Evolutionary conservation across 2,797 vertebrate species (phyloP).

Genomic region (Cynodonichthys magdalenae): DNA sequence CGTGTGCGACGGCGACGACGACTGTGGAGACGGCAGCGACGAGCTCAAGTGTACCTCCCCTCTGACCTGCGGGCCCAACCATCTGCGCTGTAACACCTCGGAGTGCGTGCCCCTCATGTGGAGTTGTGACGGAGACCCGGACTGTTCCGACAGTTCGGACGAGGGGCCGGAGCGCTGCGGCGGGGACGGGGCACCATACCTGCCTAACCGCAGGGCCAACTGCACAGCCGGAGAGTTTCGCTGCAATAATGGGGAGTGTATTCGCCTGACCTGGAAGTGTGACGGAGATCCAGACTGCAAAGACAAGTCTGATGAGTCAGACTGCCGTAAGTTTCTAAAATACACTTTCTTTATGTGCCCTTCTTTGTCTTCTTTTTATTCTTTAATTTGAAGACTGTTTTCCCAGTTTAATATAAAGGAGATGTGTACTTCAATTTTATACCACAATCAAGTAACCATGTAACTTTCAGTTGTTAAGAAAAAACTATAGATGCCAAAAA

Average conservation of each 20-base stretch:
- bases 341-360: neutral
- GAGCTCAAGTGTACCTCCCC: constrained; percentile 88
- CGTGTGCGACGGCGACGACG: constrained; percentile 91
- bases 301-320: constrained; percentile 94
- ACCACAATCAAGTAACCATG: too few relatives aligned
- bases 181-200: constrained; percentile 57
- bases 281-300: constrained; percentile 97
- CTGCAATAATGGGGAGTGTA: constrained; percentile 91
- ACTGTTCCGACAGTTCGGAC: constrained; percentile 92
- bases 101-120: constrained; percentile 93
- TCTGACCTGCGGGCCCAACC: constrained; percentile 88
- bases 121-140: constrained; percentile 94
- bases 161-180: constrained; percentile 89
- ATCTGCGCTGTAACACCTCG: constrained; percentile 92
- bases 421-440: too few relatives aligned
- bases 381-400: neutral
- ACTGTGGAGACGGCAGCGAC: constrained; percentile 93
- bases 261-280: constrained; percentile 93
- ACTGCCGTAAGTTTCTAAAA: constrained; percentile 87
- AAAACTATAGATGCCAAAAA: too few relatives aligned
- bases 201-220: constrained; percentile 70
- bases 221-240: constrained; percentile 88
- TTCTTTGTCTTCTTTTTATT: neutral
- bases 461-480: too few relatives aligned
- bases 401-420: too few relatives aligned